Evolutionary conservation across 2,797 vertebrate genomes (phyloP).

Genomic region (Triplophysa yarkandensis): DNA sequence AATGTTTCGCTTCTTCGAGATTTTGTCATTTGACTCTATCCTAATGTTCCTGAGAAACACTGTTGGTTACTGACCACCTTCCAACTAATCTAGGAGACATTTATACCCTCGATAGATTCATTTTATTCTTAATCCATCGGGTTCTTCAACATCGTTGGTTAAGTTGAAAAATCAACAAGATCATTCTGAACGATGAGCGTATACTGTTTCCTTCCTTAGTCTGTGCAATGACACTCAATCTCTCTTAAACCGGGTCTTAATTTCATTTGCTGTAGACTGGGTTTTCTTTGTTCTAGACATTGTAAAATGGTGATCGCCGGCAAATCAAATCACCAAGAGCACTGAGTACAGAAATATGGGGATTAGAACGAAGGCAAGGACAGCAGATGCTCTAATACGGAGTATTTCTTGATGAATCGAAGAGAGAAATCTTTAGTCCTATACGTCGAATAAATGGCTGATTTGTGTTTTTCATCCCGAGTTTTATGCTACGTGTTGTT

Average conservation of each 20-base stretch:
- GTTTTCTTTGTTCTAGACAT: conserved; percentile 29
- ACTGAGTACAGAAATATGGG: not conserved
- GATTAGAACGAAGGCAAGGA: not conserved
- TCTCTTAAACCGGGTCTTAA: conserved; percentile 41
- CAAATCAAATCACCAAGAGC: conserved; percentile 31
- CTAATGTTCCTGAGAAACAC: not conserved
- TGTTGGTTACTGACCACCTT: not conserved
- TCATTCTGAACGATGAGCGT: conserved; percentile 30
- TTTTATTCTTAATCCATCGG: conserved; percentile 2
- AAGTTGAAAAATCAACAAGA: too few relatives aligned
- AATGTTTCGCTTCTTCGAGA: conserved; percentile 33
- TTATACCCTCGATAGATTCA: not conserved
- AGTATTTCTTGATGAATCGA: not conserved
- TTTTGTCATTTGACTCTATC: not conserved
- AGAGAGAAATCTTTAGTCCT: conserved; percentile 16
- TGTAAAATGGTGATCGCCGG: conserved; percentile 10
- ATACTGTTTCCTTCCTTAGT: conserved; percentile 46
- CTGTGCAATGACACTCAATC: conserved; percentile 47
- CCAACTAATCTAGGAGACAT: not conserved
- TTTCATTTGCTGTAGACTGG: conserved; percentile 48
- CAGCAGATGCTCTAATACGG: conserved; percentile 8
- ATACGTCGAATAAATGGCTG: not conserved
- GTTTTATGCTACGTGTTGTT: not conserved
- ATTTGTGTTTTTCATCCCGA: conserved; percentile 1
- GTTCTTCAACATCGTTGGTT: not conserved